Percentiles rank a stretch among this genome's conserved stretches.
These are phyloP conservation scores for Eutolmus rufibarbis DNA, from an alignment of 2,888 invertebrate genomes.

Conservation along the genomic window DNA sequence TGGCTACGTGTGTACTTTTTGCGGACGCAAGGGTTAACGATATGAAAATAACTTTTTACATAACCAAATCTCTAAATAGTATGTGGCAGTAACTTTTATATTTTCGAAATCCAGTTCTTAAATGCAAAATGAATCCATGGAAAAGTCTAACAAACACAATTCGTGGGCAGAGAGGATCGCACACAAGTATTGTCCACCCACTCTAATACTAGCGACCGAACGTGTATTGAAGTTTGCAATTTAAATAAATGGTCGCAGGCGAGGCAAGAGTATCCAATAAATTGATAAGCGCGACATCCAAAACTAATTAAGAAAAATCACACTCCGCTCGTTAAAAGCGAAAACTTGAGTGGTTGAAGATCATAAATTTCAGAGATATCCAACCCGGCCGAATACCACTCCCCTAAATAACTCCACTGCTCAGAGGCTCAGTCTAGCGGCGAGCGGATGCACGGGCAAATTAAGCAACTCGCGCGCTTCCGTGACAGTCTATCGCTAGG, in stretches of 20 bases:
- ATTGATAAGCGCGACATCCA: slow-evolving; percentile 24
- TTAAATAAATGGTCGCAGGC: neutral
- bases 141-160: neutral
- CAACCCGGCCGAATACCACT: neutral
- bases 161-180: neutral
- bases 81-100: neutral
- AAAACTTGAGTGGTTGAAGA: slow-evolving; percentile 17
- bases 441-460: slow-evolving; percentile 6
- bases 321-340: slow-evolving; percentile 15
- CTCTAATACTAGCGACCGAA: neutral
- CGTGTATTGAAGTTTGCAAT: neutral
- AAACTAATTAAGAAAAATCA: slow-evolving; percentile 35
- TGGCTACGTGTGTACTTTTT: no score
- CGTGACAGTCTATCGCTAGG: slow-evolving; percentile 28
- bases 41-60: neutral
- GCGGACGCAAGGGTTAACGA: neutral
- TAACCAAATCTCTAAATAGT: neutral
- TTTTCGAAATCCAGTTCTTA: neutral
- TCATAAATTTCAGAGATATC: slow-evolving; percentile 35
- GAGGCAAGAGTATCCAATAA: neutral
- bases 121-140: neutral
- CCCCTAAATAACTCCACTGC: neutral
- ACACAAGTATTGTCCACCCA: neutral
- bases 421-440: neutral
- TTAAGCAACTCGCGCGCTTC: slow-evolving; percentile 32